Base-by-base conservation (phyloP, 2,888 invertebrate species). In the Acronicta psi region DNA sequence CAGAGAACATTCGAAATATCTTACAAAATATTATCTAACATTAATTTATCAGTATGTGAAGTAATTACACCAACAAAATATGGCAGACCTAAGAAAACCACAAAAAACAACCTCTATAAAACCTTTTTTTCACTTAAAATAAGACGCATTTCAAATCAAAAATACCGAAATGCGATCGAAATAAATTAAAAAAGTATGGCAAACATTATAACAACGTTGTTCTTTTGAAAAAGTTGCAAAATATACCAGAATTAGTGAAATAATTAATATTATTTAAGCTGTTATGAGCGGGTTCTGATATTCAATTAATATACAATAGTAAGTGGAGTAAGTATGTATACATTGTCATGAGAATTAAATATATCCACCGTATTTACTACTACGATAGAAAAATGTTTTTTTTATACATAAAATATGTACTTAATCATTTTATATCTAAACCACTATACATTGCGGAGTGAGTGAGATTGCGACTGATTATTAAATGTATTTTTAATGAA, bases 221-320 rank as follows among this genome's bases (percentile, higher is more conserved):
- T 46, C 18, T 17, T 17, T 41, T 14, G 23, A 18, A 37, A 37
- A 64, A 31, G 41, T 37, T 23, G 42, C 50, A 53, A 69, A 40
- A 50, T 14, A 47, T 14, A 20, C 17, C n/a, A 14, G 59, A 60
- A 55, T 25, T 13, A 11, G 49, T 54, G 69, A 63, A 54, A 49
- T 61, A 74, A 82, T 81, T 86, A 65, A 86, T 85, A 89, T 82
- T 85, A 89, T 82, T 88, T 89, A 91, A 92, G 91, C 91, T 87
- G 91, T 92, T 92, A 92, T 92, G 92, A 91, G 88, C 85, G 85
- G 81, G 71, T 77, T 82, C 77, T 83, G 86, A 89, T 89, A 90
- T 90, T 85, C 77, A 65, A 66, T 69, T 75, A 61, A 69, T 75
- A 75, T 64, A 85, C 75, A 83, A 77, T 79, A 79, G 81, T 83